Percentiles rank a stretch among this genome's conserved stretches.
These are phyloP conservation scores for Chrysopilus asiliformis DNA, from an alignment of 2,888 invertebrate genomes.

Conservation along the genomic window DNA sequence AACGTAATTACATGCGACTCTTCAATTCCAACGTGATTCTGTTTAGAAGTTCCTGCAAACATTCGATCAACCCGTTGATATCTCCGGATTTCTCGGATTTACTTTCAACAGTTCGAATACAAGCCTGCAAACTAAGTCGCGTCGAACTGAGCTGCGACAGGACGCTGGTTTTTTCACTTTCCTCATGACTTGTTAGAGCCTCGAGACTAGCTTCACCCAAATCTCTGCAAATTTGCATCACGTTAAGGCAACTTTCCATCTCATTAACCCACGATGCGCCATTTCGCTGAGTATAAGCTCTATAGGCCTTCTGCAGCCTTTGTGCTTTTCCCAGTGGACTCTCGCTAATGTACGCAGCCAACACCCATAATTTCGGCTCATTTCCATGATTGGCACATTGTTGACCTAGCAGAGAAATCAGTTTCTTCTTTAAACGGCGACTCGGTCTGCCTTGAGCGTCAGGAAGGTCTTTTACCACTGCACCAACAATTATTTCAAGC, in stretches of 20 bases:
- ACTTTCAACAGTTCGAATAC: slow-evolving; percentile 37
- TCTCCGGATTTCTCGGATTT: no score
- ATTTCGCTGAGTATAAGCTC: slow-evolving; percentile 52
- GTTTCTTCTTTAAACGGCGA: slow-evolving; percentile 28
- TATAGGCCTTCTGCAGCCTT: slow-evolving; percentile 63
- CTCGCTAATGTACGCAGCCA: slow-evolving; percentile 60
- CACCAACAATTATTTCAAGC: slow-evolving; percentile 54
- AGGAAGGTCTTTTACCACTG: slow-evolving; percentile 47
- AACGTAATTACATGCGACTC: no score
- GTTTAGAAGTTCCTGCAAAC: no score
- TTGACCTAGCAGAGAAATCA: slow-evolving; percentile 27
- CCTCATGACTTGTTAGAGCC: slow-evolving; percentile 37
- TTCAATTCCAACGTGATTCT: no score
- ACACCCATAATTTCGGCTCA: slow-evolving; percentile 64
- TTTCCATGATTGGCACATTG: slow-evolving; percentile 41
- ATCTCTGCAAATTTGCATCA: slow-evolving; percentile 45
- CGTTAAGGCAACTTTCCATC: slow-evolving; percentile 44
- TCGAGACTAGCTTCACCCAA: slow-evolving; percentile 45
- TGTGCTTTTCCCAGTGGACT: slow-evolving; percentile 46
- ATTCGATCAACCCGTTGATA: no score
- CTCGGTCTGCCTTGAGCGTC: slow-evolving; percentile 48
- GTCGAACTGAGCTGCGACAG: slow-evolving; percentile 46
- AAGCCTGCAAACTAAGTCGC: slow-evolving; percentile 43
- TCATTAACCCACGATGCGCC: slow-evolving; percentile 43
- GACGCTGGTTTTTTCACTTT: slow-evolving; percentile 40